A percentile compares a stretch with the other conserved stretches of the same genome.
These are phyloP conservation scores for Bucco capensis DNA, from an alignment of 2,113 vertebrate species.

Conservation along the genomic window DNA sequence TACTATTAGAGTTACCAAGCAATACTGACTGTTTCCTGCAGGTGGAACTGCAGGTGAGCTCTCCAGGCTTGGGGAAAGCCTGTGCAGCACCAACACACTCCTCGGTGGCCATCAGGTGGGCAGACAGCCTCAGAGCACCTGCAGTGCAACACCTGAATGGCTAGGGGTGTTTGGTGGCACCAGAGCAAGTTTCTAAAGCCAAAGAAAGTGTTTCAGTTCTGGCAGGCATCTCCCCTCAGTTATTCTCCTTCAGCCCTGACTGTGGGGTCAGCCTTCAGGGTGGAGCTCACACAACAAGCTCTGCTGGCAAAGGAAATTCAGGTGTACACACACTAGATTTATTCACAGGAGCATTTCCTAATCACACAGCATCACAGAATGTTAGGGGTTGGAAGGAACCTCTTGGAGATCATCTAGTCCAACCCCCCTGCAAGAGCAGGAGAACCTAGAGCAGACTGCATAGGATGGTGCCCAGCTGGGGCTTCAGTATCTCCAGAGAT, in stretches of 20 bases:
- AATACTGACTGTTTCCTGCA: accelerated
- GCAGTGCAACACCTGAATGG: neutral
- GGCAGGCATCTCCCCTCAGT: neutral
- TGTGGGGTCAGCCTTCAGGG: accelerated
- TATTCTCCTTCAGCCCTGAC: neutral
- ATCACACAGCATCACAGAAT: too few species aligned
- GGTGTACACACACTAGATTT: neutral
- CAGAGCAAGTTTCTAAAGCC: neutral
- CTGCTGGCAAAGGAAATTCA: neutral
- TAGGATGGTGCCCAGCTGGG: too few species aligned
- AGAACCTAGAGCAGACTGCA: too few species aligned
- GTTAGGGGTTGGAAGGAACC: too few species aligned
- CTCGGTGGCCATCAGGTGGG: slow-evolving; percentile 22
- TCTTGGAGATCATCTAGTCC: too few species aligned
- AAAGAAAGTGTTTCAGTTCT: neutral
- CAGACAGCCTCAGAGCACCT: slow-evolving; percentile 12
- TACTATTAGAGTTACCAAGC: accelerated
- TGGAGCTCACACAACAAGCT: accelerated
- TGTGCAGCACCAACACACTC: neutral
- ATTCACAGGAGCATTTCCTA: neutral
- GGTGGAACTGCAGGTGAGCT: accelerated
- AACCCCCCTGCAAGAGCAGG: too few species aligned
- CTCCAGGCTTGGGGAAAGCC: neutral
- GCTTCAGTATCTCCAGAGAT: too few species aligned
- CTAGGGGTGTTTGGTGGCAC: accelerated